Evolutionary conservation across 2,888 invertebrate genomes (phyloP), one percentile per base, ranked within the genome.

Genomic region (Subacronicta megacephala): DNA sequence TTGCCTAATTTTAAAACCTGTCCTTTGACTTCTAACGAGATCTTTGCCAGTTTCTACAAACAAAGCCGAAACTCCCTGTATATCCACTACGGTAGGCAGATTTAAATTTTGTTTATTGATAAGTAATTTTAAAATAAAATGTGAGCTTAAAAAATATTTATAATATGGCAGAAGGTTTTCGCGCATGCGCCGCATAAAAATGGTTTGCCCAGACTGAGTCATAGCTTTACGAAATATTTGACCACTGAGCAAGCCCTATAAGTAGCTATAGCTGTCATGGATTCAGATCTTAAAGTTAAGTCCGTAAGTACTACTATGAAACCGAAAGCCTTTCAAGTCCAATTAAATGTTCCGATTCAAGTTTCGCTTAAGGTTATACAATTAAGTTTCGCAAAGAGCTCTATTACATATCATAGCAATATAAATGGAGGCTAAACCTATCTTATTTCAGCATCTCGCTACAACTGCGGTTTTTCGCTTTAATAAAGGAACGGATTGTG

Each of bases 401-500:
- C 51, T 44, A 36, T 55, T 64, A 58, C 62, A 56, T 70, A 59
- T 63, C 52, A 56, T 52, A 62, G 58, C 54, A 45, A 52, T 54
- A 47, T 60, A 63, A 68, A 71, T 44, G 59, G 62, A 69, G 68
- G 73, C 72, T 75, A 73, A 65, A 67, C 57, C 72, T 76, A 68
- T 75, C 71, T 62, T 63, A 69, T 68, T 63, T 57, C 64, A 74
- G 62, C 63, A 65, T 56, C 60, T 60, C 42, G 52, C 54, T 36
- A 52, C 54, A 43, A 42, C 51, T 55, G 70, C 72, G 65, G 71
- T 74, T 80, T 75, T 81, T 80, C 67, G 70, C 69, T 50, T 47
- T 65, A 72, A 46, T 67, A 67, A 62, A 65, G 71, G 77, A 71
- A 71, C 60, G 72, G 72, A 62, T 70, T 67, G 72, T 75, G 81